Evolutionary conservation across 1,140 invertebrate genomes (phyloP).

Genomic region (Acyrthosiphon pisum): DNA sequence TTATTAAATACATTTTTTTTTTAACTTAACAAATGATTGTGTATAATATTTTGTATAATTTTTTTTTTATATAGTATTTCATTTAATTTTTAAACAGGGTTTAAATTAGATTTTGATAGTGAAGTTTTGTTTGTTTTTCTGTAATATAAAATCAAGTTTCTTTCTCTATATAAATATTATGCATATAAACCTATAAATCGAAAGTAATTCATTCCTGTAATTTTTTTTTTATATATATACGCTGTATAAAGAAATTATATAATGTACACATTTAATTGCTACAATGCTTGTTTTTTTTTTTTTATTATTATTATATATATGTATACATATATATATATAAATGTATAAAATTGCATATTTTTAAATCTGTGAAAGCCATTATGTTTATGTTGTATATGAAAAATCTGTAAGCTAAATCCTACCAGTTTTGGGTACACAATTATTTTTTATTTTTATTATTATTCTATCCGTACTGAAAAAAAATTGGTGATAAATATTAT

Average conservation of each 20-base stretch:
- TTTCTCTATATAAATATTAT: constrained; percentile 52
- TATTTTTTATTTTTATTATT: constrained; percentile 55
- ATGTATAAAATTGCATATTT: constrained; percentile 57
- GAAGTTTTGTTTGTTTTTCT: constrained; percentile 54
- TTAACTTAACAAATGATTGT: constrained; percentile 52
- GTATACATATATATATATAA: constrained; percentile 30
- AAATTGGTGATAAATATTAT: constrained; percentile 39
- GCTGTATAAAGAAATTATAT: constrained; percentile 56
- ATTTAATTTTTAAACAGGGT: constrained; percentile 56
- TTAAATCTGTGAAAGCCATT: constrained; percentile 50
- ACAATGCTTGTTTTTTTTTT: constrained; percentile 49
- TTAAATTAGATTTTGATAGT: constrained; percentile 56
- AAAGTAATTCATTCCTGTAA: constrained; percentile 55
- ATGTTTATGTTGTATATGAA: constrained; percentile 54
- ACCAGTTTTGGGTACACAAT: constrained; percentile 47
- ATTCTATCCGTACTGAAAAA: constrained; percentile 44
- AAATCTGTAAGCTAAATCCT: constrained; percentile 50
- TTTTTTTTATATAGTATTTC: constrained; percentile 53
- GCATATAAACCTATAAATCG: constrained; percentile 29
- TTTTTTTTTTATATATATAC: constrained; percentile 41
- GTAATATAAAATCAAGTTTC: constrained; percentile 55
- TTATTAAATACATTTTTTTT: constrained; percentile 31
- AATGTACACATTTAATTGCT: constrained; percentile 50
- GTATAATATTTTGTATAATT: constrained; percentile 57
- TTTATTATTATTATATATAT: neutral